Evolutionary conservation across 2,113 vertebrate genomes (phyloP).

Genomic region (Pitta sordida): DNA sequence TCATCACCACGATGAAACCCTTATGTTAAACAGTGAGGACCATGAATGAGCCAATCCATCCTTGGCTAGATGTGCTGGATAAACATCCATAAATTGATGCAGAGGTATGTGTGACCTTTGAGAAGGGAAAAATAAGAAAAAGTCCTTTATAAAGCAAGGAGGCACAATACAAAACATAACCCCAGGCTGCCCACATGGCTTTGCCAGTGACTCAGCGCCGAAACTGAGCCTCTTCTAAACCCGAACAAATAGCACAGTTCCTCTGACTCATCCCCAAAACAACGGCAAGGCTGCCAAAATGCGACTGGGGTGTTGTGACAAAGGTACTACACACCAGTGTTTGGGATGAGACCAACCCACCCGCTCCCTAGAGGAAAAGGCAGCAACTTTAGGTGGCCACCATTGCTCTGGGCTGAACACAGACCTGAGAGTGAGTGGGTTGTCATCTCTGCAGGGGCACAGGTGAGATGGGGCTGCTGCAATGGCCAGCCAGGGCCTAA

Average conservation of each 20-base stretch:
- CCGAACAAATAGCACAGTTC: background rate
- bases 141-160: background rate
- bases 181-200: background rate
- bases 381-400: background rate
- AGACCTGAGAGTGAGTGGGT: rapidly evolving
- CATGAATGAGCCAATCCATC: background rate
- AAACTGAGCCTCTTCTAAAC: background rate
- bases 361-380: background rate
- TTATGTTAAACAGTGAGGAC: rapidly evolving
- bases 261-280: slow-evolving; percentile 29
- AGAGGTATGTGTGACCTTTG: background rate
- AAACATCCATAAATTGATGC: background rate
- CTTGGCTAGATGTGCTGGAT: background rate
- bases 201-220: slow-evolving; percentile 24
- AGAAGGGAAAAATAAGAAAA: background rate
- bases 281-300: background rate
- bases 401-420: background rate
- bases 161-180: background rate
- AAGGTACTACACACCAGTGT: background rate
- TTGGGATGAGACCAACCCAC: background rate
- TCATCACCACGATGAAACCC: rapidly evolving
- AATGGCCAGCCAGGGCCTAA: background rate
- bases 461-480: background rate
- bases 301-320: background rate
- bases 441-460: background rate